Evolutionary conservation across 2,888 invertebrate species (phyloP), one percentile per base, ranked within the genome.

Genomic region (Panorpa germanica): DNA sequence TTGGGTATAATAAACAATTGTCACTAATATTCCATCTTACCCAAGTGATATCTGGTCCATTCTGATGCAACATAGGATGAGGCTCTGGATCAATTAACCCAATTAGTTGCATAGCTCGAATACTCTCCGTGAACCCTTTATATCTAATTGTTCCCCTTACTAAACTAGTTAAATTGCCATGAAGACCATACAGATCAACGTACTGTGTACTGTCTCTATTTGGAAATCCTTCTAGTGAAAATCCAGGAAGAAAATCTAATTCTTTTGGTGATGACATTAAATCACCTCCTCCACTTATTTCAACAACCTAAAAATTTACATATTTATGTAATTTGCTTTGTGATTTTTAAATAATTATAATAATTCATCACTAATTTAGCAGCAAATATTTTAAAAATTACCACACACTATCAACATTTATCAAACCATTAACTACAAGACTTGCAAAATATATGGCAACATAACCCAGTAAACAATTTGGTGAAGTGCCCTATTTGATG

Each of bases 21-120:
- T 3, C 25, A 10, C 8, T 7, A 25, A 11, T 9, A 7, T 13
- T 9, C 12, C 4, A 13, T 31, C 45, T 48, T 55, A 83, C 82
- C 98, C 98, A 99, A 7, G 93, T 91, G 17, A 95, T 73, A 37
- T 86, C 86, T 0, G 96, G 96, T 24, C 96, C 96, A 46, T 78
- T 80, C 0, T 82, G 81, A 50, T 98, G 96, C n/a, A 99, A 61
- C 42, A 74, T 68, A 0, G 95, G 78, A 53, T 88, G 81, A 3
- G 77, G 74, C 42, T 76, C 76, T 0, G 77, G 69, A 48, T 86
- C 83, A 27, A 96, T 69, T 2, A 96, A 60, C 0, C 95, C 95
- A 32, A 95, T 59, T 29, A 78, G 61, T 46, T 91, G 82, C 47
- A 98, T 63, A 2, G 81, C 81, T 41, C 77, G 73, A 44, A 91